Evolutionary conservation across 2,888 invertebrate species (phyloP).

Genomic region (Meiosimyza platycephala): DNA sequence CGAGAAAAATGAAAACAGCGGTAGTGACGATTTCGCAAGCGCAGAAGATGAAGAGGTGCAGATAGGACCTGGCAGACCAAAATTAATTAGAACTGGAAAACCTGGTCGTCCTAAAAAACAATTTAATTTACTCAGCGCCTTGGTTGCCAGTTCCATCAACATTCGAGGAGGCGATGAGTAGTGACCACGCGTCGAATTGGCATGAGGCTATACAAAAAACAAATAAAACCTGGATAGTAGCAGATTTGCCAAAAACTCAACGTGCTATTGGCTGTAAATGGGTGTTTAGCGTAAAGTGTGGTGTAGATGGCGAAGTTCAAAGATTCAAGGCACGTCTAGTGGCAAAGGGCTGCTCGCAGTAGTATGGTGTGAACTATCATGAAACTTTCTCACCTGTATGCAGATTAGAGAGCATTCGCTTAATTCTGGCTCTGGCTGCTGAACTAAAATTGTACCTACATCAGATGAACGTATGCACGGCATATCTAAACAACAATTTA

Average conservation of each 20-base stretch:
- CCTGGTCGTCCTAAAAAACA: constrained; percentile 37
- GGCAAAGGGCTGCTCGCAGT: constrained; percentile 28
- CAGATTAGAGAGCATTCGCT: no score
- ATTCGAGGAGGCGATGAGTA: constrained; percentile 36
- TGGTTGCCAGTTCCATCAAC: constrained; percentile 32
- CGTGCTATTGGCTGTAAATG: constrained; percentile 41
- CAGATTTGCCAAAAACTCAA: constrained; percentile 39
- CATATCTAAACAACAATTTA: no score
- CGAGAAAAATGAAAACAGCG: no score
- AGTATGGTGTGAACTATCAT: no score
- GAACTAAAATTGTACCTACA: no score
- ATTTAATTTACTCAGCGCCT: constrained; percentile 32
- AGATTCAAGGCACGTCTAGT: constrained; percentile 43
- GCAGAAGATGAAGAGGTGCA: not conserved
- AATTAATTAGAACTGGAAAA: constrained; percentile 30
- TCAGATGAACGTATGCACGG: no score
- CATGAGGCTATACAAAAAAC: constrained; percentile 39
- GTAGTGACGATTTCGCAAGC: no score
- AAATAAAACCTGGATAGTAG: constrained; percentile 43
- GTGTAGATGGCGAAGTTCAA: constrained; percentile 39
- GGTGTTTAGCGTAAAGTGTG: constrained; percentile 41
- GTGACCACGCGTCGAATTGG: constrained; percentile 38
- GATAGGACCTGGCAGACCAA: constrained; percentile 18
- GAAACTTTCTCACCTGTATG: no score
- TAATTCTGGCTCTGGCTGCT: no score